A percentile compares a stretch with the other conserved stretches of the same genome.
Conservation (phyloP, 2,888 invertebrate species). For the Drosophila kuntzei region DNA sequence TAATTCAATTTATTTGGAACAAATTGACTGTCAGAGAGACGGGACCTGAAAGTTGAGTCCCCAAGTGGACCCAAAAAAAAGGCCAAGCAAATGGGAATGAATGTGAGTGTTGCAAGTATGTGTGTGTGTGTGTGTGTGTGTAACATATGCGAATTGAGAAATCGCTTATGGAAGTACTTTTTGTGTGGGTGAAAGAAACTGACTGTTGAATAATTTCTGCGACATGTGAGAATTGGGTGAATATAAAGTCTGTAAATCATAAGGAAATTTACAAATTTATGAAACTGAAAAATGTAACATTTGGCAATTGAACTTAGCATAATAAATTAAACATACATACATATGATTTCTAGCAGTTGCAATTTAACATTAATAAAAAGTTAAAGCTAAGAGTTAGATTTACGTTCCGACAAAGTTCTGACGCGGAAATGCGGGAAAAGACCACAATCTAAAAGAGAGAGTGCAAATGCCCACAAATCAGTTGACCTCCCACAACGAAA, state of each 20-base stretch:
- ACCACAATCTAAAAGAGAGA: constrained; percentile 12
- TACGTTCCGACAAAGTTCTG: not conserved
- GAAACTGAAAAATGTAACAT: constrained; percentile 9
- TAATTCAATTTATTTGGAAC: constrained; percentile 76
- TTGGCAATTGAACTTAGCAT: not conserved
- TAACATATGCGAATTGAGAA: constrained; percentile 78
- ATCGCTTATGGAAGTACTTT: constrained; percentile 68
- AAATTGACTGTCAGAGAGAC: constrained; percentile 68
- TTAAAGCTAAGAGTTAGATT: constrained; percentile 8
- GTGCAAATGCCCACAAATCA: constrained; percentile 46
- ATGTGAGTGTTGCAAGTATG: constrained; percentile 3
- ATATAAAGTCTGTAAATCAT: constrained; percentile 39
- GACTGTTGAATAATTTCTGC: constrained; percentile 68
- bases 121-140: constrained; percentile 19
- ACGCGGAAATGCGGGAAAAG: constrained; percentile 10
- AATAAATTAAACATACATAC: not conserved
- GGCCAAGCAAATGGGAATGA: constrained; percentile 37
- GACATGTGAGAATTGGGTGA: constrained; percentile 18
- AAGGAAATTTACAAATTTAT: constrained; percentile 25
- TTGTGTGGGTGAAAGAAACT: constrained; percentile 52
- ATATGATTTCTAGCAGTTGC: constrained; percentile 2
- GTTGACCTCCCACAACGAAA: constrained; percentile 24
- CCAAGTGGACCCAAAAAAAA: constrained; percentile 36
- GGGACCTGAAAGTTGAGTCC: constrained; percentile 45
- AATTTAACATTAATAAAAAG: constrained; percentile 8